phyloP scores from a whole-genome alignment of 2,797 vertebrate species.

The Rhynchotus rufescens region DNA sequence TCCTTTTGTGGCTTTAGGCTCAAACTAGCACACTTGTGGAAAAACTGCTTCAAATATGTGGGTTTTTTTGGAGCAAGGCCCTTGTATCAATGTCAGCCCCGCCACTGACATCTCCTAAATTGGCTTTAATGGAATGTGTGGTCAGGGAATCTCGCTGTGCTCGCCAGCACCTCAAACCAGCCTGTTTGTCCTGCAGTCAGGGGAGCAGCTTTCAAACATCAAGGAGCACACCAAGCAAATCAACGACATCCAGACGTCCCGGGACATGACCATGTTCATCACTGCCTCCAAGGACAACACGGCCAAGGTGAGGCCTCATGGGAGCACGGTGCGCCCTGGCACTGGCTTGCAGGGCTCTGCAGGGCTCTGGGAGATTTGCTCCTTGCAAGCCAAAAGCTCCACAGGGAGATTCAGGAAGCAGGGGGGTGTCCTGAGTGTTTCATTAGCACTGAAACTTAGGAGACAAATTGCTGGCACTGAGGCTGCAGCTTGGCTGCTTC shows the following conservation, averaged over 20 bases:
- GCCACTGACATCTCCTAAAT: accelerated
- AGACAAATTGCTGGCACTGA: accelerated
- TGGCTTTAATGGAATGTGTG: accelerated
- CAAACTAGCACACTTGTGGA: neutral
- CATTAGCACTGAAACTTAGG: accelerated
- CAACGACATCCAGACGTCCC: constrained; percentile 95
- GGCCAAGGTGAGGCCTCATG: constrained; percentile 85
- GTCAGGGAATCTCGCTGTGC: accelerated
- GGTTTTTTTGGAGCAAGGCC: neutral
- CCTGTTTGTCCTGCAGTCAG: constrained; percentile 80
- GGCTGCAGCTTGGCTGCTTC: neutral
- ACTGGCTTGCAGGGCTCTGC: neutral
- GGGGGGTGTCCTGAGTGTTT: accelerated
- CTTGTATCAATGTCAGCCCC: accelerated
- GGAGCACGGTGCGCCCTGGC: accelerated
- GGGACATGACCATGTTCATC: constrained; percentile 96
- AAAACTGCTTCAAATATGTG: accelerated
- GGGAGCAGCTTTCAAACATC: constrained; percentile 88
- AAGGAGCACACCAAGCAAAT: constrained; percentile 97
- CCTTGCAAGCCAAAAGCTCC: neutral
- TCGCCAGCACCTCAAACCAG: neutral
- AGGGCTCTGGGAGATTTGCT: neutral
- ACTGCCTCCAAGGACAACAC: constrained; percentile 96
- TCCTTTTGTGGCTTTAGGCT: neutral
- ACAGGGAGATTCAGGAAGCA: neutral